Percentiles rank a stretch among this genome's conserved stretches.
Conservation (phyloP, 2,888 invertebrate genomes). For the Leucophora obtusa region DNA sequence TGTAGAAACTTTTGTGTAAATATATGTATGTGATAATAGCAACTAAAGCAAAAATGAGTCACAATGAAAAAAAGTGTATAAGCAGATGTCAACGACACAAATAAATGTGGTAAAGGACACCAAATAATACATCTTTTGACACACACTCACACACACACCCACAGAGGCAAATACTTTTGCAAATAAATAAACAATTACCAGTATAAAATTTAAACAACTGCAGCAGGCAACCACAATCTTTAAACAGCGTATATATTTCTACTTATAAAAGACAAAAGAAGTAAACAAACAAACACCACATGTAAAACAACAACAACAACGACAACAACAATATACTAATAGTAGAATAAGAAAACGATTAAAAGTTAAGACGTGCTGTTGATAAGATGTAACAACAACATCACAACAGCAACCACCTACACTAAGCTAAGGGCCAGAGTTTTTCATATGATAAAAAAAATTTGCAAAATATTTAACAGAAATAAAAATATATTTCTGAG, state of each 20-base stretch:
- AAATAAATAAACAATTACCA: slow-evolving; percentile 32
- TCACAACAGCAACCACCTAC: slow-evolving; percentile 16
- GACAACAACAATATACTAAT: slow-evolving; percentile 17
- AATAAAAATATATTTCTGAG: too few relatives aligned
- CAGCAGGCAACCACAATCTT: slow-evolving; percentile 30
- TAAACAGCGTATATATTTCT: slow-evolving; percentile 4
- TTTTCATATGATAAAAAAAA: too few relatives aligned
- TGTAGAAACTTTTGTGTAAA: too few relatives aligned
- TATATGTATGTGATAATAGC: too few relatives aligned
- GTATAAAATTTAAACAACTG: slow-evolving; percentile 33
- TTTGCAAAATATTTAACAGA: too few relatives aligned
- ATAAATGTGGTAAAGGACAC: slow-evolving; percentile 59
- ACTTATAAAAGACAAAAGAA: slow-evolving; percentile 14
- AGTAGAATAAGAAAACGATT: slow-evolving; percentile 60
- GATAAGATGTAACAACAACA: slow-evolving; percentile 26
- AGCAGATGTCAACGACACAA: slow-evolving; percentile 58
- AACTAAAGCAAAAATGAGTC: too few relatives aligned
- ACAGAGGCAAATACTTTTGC: not conserved
- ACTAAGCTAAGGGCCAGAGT: not conserved
- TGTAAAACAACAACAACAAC: slow-evolving; percentile 7
- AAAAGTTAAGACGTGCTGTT: slow-evolving; percentile 57
- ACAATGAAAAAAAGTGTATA: slow-evolving; percentile 23
- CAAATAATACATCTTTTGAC: slow-evolving; percentile 44
- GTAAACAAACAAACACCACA: not conserved
- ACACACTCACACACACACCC: not conserved